phyloP scores from a whole-genome alignment of 2,888 invertebrate genomes.

The Syritta pipiens region DNA sequence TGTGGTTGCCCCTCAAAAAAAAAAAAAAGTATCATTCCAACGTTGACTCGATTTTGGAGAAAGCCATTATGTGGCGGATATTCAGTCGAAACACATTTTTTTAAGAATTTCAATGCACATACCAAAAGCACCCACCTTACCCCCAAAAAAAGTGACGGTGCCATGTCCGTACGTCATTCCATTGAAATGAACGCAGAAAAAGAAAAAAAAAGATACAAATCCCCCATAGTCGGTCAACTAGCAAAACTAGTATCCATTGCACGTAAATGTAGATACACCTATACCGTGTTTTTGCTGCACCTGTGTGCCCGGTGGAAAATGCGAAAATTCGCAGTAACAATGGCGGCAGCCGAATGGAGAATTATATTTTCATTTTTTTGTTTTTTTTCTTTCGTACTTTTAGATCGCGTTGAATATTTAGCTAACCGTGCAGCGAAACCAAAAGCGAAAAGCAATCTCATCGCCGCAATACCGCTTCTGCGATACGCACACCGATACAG shows the following conservation, averaged over 20 bases:
- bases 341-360: conserved; percentile 14
- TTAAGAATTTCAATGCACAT: conserved; percentile 22
- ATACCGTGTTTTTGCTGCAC: conserved; percentile 17
- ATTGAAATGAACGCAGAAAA: not conserved
- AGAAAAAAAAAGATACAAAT: conserved; percentile 2
- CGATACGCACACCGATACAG: not conserved
- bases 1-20: conserved; percentile 2
- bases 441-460: conserved; percentile 17
- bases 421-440: not conserved
- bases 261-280: conserved; percentile 17
- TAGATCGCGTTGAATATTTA: not conserved
- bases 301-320: conserved; percentile 40
- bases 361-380: not conserved
- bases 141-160: not conserved
- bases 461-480: not conserved
- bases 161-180: not conserved
- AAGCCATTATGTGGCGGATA: conserved; percentile 13
- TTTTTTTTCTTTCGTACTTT: not conserved
- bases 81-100: conserved; percentile 16
- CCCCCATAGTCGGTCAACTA: conserved; percentile 53
- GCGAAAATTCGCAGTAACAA: conserved; percentile 48
- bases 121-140: conserved; percentile 8
- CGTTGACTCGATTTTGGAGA: conserved; percentile 6
- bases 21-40: not conserved
- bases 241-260: conserved; percentile 48